Evolutionary conservation across 2,888 invertebrate genomes (phyloP).

Genomic region (Trachelus iudaicus): DNA sequence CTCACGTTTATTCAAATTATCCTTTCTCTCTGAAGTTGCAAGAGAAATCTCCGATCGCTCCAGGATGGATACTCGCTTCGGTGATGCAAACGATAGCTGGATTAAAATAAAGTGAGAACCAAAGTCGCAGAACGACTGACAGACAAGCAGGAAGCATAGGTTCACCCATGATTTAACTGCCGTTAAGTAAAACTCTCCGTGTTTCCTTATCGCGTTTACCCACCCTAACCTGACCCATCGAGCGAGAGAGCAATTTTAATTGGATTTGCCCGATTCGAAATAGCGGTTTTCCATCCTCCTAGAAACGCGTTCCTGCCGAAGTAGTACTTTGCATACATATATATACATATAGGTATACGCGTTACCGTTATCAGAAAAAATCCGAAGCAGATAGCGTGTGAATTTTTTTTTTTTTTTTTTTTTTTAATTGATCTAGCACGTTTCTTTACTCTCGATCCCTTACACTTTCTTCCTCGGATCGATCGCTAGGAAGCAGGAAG

Average conservation of each 20-base stretch:
- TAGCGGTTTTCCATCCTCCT: background rate
- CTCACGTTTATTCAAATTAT: background rate
- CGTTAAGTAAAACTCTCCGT: conserved; percentile 44
- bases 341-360: background rate
- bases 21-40: too few species aligned
- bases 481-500: background rate
- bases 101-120: background rate
- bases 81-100: background rate
- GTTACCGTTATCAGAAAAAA: background rate
- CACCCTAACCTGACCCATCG: background rate
- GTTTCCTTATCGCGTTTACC: conserved; percentile 38
- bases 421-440: background rate
- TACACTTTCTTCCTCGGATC: background rate
- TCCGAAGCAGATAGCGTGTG: background rate
- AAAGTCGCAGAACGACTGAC: background rate
- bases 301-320: background rate
- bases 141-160: conserved; percentile 40
- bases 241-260: background rate
- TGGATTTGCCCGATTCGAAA: conserved; percentile 27
- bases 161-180: conserved; percentile 54
- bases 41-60: background rate
- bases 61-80: background rate
- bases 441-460: background rate
- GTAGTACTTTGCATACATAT: too few species aligned
- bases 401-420: too few species aligned